Evolutionary conservation across 2,888 invertebrate genomes (phyloP), one percentile per base, ranked within the genome.

Genomic region (Hylaea fasciaria): DNA sequence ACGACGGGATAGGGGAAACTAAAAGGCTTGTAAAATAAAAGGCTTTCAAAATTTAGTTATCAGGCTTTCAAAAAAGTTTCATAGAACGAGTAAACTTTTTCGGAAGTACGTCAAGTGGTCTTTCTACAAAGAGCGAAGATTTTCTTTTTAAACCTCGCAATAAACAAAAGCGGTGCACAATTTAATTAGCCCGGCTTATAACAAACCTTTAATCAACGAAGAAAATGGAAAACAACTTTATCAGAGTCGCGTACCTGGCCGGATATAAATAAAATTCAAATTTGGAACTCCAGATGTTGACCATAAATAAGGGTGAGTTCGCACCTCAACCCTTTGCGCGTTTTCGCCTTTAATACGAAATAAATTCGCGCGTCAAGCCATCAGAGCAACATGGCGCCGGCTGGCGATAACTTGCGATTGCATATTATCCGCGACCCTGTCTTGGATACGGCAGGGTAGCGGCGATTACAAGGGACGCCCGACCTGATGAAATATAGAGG

Each of bases 371-470:
- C 81, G 87, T 86, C 89, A 77, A 84, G 83, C 89, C 82, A 90
- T 92, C 92, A 89, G 70, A 76, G 70, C 91, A 91, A 89, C 78
- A 90, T 90, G 92, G 89, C 85, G 89, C 87, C 82, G 86, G 84
- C 81, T 81, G 84, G 74, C 79, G 86, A 87, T 89, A 87, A 87
- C 85, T 22, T 82, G 78, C 83, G 72, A 81, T 81, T 81, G 84
- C 82, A 80, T 53, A 52, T 44, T 53, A 80, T 77, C 74, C 81
- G 79, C 81, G 83, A 83, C 83, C 86, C 85, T 76, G 82, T 82
- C 80, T 83, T 78, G 65, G 71, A 72, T 73, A 45, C 65, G 74
- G 80, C 73, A 70, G 45, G 44, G 35, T 28, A n/a, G 39, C 29
- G 22, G 61, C 62, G 68, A 57, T 57, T 53, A 50, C 14, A n/a